These are phyloP conservation scores for Poeciliopsis infans DNA, from an alignment of 2,797 vertebrate genomes.

Conservation along the genomic window DNA sequence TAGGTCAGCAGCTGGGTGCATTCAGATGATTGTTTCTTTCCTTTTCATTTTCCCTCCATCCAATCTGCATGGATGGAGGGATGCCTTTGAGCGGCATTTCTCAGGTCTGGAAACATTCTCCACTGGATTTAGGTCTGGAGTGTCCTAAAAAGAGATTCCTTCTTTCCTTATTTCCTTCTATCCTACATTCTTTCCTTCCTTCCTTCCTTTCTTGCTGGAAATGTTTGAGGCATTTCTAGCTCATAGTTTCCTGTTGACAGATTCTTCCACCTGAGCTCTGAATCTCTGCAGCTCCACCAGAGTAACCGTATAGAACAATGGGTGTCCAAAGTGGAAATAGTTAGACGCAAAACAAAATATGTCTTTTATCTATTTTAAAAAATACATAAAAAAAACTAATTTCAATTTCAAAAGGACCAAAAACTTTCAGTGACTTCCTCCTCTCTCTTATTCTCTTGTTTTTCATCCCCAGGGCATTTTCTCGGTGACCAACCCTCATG, in stretches of 20 bases:
- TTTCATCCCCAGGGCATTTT: conserved; percentile 86
- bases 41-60: too few relatives aligned
- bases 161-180: too few relatives aligned
- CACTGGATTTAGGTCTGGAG: too few relatives aligned
- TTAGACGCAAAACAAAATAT: neutral
- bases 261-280: neutral
- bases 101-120: neutral
- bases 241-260: neutral
- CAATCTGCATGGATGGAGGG: neutral
- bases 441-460: neutral
- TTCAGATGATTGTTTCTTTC: too few relatives aligned
- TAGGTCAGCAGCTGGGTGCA: neutral
- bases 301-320: neutral
- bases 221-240: neutral
- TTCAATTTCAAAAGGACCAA: neutral
- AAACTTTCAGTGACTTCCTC: neutral
- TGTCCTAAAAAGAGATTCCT: neutral
- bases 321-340: neutral
- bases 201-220: neutral
- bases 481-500: conserved; percentile 92
- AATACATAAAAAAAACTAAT: neutral
- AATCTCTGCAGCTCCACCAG: neutral
- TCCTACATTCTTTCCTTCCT: neutral
- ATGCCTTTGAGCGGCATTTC: neutral
- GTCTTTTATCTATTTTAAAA: neutral